Evolutionary conservation across 2,113 vertebrate species (phyloP).

Genomic region (Macaca mulatta): DNA sequence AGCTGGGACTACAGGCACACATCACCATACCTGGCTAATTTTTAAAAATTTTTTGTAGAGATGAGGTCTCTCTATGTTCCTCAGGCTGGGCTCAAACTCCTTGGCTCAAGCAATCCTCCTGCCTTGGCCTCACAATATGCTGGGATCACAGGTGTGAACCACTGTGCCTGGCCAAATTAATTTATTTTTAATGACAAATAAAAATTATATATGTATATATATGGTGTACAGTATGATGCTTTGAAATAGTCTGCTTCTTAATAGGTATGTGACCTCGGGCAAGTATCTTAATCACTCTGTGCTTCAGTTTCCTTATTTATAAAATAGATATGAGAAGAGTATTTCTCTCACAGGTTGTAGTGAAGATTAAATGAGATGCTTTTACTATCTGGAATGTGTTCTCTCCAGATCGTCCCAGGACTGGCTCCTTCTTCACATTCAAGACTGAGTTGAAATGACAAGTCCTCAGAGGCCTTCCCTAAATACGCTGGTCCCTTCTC

Average conservation of each 20-base stretch:
- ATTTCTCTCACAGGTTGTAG: not conserved
- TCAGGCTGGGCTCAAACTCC: too few relatives aligned
- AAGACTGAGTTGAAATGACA: slow-evolving; percentile 9
- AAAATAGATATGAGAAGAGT: not conserved
- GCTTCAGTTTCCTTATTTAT: slow-evolving; percentile 28
- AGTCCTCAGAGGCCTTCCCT: not conserved
- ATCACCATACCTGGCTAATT: too few relatives aligned
- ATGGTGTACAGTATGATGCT: not conserved
- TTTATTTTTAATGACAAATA: not conserved
- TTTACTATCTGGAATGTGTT: not conserved
- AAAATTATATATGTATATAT: not conserved
- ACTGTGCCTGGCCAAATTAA: not conserved
- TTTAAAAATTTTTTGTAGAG: too few relatives aligned
- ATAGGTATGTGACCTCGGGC: not conserved
- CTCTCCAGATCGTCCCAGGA: not conserved
- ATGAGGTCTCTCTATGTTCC: too few relatives aligned
- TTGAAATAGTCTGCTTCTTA: slow-evolving; percentile 17
- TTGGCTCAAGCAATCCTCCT: too few relatives aligned
- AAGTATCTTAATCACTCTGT: not conserved
- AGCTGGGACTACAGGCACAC: too few relatives aligned
- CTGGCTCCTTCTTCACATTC: not conserved
- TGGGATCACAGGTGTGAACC: too few relatives aligned
- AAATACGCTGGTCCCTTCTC: not conserved
- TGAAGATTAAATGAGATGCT: not conserved
- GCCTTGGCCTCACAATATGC: too few relatives aligned